Evolutionary conservation across 2,888 invertebrate species (phyloP), one percentile per base, ranked within the genome.

Genomic region (Agonopterix subpropinquella): DNA sequence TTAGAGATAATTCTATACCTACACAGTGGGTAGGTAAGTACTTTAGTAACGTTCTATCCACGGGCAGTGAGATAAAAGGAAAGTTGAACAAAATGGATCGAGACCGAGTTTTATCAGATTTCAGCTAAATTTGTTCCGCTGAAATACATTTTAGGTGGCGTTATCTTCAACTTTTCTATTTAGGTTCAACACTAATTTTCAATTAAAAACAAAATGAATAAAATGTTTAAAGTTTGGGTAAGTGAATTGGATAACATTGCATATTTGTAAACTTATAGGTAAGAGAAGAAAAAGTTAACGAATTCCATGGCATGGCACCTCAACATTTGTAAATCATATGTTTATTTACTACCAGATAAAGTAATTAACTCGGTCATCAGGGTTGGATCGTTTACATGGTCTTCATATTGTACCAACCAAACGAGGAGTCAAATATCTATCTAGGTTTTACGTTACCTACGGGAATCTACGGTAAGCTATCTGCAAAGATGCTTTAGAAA

Each of bases 81-180:
- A 77, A 79, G 70, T 78, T 78, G 59, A 52, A 64, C 63, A 62
- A 61, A 77, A 75, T 72, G 73, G 69, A 74, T 73, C 67, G 70
- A 28, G 62, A 49, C 54, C 44, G 55, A 61, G 59, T 68, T 68
- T 73, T 78, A 73, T 74, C 74, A 67, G 72, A 71, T 73, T 67
- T 52, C 48, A 51, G 52, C 57, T 46, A 61, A 60, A 65, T 68
- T 63, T 63, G 59, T 64, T 62, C 53, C 55, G 50, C 28, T 47
- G 58, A 62, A 64, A 67, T 59, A 68, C 61, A 63, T 64, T 71
- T 65, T 55, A 56, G 58, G 67, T 67, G 66, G 69, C 28, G 28
- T 28, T 28, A 28, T 28, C 28, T 28, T 28, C 28, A 28, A 28
- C 28, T 28, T 28, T 28, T 28, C 28, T 28, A 28, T 28, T 28